Evolutionary conservation across 2,113 vertebrate species (phyloP), one percentile per base, ranked within the genome.

Genomic region (Rhinolophus ferrumequinum): DNA sequence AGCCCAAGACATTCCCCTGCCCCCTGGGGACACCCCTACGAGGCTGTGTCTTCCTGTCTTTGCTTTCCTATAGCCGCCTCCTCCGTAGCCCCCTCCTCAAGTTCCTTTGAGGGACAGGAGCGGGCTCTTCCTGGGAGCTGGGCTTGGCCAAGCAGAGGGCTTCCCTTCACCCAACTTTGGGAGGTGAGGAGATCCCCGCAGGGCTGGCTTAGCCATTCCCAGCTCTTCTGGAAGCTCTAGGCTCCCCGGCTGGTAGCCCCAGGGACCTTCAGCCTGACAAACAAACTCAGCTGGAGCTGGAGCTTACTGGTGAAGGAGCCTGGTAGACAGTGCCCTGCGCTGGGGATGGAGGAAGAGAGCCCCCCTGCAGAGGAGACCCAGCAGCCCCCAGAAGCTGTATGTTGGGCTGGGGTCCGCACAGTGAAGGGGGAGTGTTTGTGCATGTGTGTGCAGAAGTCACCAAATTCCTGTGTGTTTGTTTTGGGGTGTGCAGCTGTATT

Each of bases 241-340:
- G 93, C 93, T 97, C 92, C 83, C 75, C 54, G 70, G 94, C 64
- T 47, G 24, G 33, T 56, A 30, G 52, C 97, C 93, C 97, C 58
- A 82, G 97, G 97, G 97, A 97, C 91, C 95, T 82, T 50, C 69
- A 60, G 3, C 19, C 77, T 95, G 54, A 93, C 91, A 97, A 97
- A 97, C 97, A 97, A 96, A 88, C 73, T n/a, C 50, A 2, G 52
- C 62, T n/a, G 70, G 69, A 70, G 79, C 52, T 35, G 7, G 56
- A 84, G 95, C 96, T 67, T 58, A 30, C 58, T 80, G 79, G 19
- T 76, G 44, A n/a, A 67, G 83, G 90, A 73, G 15, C 41, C 13
- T 1, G 19, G 44, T 8, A 19, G 60, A 64, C 86, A 30, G 60
- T 2, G 52, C 56, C 18, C 38, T 22, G 19, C 15, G 2, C 52